phyloP scores from a whole-genome alignment of 1,140 invertebrate species.

The Bursaphelenchus mucronatus region DNA sequence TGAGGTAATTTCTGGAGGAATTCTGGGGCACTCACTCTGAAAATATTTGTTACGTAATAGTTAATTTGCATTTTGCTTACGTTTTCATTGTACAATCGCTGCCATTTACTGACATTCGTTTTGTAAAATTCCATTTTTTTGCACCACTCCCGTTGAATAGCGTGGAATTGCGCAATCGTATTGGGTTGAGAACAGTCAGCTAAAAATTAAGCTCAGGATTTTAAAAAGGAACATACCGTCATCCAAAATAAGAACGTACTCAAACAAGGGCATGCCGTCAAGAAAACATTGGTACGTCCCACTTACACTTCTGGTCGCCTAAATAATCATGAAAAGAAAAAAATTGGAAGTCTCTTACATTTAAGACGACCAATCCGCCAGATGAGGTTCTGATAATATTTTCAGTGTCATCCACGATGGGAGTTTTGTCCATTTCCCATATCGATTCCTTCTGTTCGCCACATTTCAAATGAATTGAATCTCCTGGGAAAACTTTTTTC shows the following conservation, averaged over 20 bases:
- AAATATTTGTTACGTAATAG: conserved; percentile 8
- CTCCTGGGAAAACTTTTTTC: conserved; percentile 47
- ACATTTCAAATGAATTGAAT: conserved; percentile 39
- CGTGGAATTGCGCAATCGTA: conserved; percentile 50
- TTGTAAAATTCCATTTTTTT: conserved; percentile 43
- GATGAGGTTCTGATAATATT: conserved; percentile 28
- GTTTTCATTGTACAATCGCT: conserved; percentile 46
- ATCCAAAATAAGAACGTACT: conserved; percentile 37
- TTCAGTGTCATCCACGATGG: conserved; percentile 19
- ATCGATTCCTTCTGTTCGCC: neutral
- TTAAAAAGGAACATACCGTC: conserved; percentile 27
- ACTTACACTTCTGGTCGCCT: conserved; percentile 32
- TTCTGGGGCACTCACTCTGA: conserved; percentile 31
- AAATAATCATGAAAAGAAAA: conserved; percentile 20
- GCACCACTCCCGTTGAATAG: conserved; percentile 55
- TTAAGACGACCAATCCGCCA: conserved; percentile 51
- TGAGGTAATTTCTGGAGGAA: conserved; percentile 5
- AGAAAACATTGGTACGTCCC: conserved; percentile 44
- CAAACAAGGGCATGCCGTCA: conserved; percentile 24
- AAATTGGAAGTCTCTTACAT: conserved; percentile 38
- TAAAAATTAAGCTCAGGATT: conserved; percentile 23
- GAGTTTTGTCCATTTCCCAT: conserved; percentile 29
- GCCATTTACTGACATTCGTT: conserved; percentile 46
- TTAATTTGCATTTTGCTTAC: conserved; percentile 21
- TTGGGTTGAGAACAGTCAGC: conserved; percentile 49